Conservation (phyloP, 2,888 invertebrate species). For the Drosophila pseudotakahashii region DNA sequence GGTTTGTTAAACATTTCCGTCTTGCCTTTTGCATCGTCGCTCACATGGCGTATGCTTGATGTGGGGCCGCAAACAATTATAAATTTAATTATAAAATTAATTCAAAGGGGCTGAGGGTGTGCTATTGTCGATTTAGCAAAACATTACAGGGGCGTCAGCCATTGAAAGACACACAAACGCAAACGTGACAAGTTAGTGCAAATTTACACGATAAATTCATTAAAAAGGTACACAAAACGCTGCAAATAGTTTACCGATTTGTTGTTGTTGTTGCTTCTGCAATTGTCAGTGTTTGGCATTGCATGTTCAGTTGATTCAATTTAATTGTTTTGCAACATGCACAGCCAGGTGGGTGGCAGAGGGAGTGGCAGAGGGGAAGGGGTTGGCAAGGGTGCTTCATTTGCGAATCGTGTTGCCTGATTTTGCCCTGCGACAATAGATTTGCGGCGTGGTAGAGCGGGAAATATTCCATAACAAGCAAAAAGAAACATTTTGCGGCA, state of each 20-base stretch:
- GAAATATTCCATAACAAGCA: slow-evolving; percentile 32
- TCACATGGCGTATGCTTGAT: slow-evolving; percentile 33
- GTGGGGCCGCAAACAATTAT: slow-evolving; percentile 54
- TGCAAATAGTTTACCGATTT: slow-evolving; percentile 56
- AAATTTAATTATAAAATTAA: slow-evolving; percentile 68
- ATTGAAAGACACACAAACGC: slow-evolving; percentile 18
- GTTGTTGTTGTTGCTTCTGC: slow-evolving; percentile 25
- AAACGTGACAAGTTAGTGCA: slow-evolving; percentile 60
- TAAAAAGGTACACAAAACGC: slow-evolving; percentile 73
- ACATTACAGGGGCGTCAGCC: slow-evolving; percentile 69
- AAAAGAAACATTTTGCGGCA: slow-evolving; percentile 35
- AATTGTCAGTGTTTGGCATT: slow-evolving; percentile 39
- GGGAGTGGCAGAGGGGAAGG: too few relatives aligned
- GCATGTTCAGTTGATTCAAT: slow-evolving; percentile 63
- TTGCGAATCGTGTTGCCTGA: slow-evolving; percentile 23
- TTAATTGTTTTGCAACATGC: slow-evolving; percentile 68
- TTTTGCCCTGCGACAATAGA: slow-evolving; percentile 31
- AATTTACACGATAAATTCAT: slow-evolving; percentile 76
- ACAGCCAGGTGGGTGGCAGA: slow-evolving; percentile 12
- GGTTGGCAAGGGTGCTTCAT: not conserved
- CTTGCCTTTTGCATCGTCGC: slow-evolving; percentile 35
- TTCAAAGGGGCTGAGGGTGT: slow-evolving; percentile 34
- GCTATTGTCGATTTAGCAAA: slow-evolving; percentile 55
- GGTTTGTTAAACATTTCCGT: slow-evolving; percentile 54
- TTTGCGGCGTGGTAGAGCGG: slow-evolving; percentile 15